Evolutionary conservation across 2,797 vertebrate species (phyloP).

Genomic region (Serranus cabrilla): DNA sequence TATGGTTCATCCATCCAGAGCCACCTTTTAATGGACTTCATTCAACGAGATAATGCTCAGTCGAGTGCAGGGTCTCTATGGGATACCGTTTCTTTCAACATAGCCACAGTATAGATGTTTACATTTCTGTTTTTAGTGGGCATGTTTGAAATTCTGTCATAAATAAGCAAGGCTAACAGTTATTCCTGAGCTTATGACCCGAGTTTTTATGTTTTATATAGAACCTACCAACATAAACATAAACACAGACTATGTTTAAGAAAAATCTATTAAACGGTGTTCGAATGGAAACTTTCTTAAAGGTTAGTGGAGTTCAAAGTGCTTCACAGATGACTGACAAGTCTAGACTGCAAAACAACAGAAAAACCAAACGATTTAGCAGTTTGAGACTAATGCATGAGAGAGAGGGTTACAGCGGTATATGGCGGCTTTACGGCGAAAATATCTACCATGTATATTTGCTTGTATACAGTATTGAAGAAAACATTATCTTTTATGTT

Average conservation of each 20-base stretch:
- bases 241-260: background rate
- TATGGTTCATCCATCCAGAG: constrained; percentile 13
- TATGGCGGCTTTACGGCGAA: too few species aligned
- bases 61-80: background rate
- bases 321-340: too few species aligned
- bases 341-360: too few species aligned
- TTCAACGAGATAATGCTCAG: constrained; percentile 5
- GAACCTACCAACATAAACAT: background rate
- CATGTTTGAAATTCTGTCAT: background rate
- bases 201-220: background rate
- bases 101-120: background rate
- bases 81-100: background rate
- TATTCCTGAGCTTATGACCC: background rate
- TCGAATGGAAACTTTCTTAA: too few species aligned
- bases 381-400: too few species aligned
- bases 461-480: too few species aligned
- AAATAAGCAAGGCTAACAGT: background rate
- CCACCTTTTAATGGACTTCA: constrained; percentile 17
- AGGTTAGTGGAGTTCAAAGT: too few species aligned
- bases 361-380: too few species aligned
- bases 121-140: background rate
- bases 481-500: too few species aligned
- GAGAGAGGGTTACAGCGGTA: too few species aligned
- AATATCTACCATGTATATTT: too few species aligned
- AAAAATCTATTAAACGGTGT: background rate